Evolutionary conservation across 37 sponge, comb jelly and placozoan genomes (phyloP).

Genomic region (Chondrilla cf. caribensis): DNA sequence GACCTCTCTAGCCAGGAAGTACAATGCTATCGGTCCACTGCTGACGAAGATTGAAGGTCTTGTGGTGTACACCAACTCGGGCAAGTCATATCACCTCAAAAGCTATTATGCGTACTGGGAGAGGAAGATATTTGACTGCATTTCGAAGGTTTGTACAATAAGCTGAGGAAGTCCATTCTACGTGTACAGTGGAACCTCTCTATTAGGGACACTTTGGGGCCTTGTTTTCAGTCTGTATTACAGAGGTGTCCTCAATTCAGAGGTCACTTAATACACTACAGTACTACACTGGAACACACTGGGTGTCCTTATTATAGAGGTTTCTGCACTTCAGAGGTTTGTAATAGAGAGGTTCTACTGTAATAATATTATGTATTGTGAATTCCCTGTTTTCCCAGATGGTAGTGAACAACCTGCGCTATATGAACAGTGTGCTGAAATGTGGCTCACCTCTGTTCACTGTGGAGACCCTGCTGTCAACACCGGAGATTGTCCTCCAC

Average conservation of each 20-base stretch:
- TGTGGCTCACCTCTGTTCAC: slow-evolving; percentile 77
- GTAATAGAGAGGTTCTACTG: no score
- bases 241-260: no score
- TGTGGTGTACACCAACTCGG: slow-evolving; percentile 91
- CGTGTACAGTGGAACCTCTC: no score
- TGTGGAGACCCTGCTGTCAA: slow-evolving; percentile 88
- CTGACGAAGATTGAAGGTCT: slow-evolving; percentile 98
- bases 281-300: no score
- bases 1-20: slow-evolving; percentile 77
- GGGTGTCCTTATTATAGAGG: no score
- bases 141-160: slow-evolving; percentile 49
- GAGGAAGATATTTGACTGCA: slow-evolving; percentile 73
- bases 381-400: slow-evolving; percentile 43
- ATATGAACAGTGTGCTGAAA: slow-evolving; percentile 51
- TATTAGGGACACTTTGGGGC: no score
- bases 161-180: no score
- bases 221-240: no score
- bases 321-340: no score
- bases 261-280: no score
- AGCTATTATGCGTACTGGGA: slow-evolving; percentile 95
- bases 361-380: background rate
- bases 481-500: slow-evolving; percentile 87
- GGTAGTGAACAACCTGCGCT: slow-evolving; percentile 76
- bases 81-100: slow-evolving; percentile 71
- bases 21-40: slow-evolving; percentile 94